A percentile compares a stretch with the other conserved stretches of the same genome.
Conservation (phyloP, 2,113 vertebrate genomes). For the Poicephalus gulielmi region DNA sequence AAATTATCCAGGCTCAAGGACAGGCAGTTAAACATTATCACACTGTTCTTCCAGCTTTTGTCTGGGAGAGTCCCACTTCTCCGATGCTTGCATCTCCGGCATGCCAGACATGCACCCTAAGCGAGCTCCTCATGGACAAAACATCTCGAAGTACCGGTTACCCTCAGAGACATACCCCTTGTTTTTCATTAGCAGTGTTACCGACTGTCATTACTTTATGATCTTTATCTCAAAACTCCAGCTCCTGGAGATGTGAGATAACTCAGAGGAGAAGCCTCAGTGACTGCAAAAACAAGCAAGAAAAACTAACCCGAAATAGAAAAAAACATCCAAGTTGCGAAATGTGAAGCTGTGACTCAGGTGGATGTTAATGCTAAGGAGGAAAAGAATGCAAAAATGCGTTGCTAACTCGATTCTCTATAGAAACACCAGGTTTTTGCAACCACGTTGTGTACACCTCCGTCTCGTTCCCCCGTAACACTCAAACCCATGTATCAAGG, state of each 20-base stretch:
- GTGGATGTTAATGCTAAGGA: conserved; percentile 22
- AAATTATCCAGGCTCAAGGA: conserved; percentile 21
- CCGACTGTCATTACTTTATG: conserved; percentile 6
- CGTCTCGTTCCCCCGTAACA: background rate
- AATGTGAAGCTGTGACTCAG: conserved; percentile 47
- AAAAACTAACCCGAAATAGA: conserved; percentile 49
- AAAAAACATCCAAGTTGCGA: background rate
- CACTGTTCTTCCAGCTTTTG: background rate
- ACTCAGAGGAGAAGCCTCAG: background rate
- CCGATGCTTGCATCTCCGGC: background rate
- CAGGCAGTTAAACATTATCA: background rate
- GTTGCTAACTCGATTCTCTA: background rate
- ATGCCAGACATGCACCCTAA: background rate
- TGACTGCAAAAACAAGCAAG: conserved; percentile 35
- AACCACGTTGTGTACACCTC: background rate
- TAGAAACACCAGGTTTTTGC: background rate
- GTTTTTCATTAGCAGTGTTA: conserved; percentile 20
- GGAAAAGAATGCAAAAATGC: conserved; percentile 19
- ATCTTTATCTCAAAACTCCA: conserved; percentile 49
- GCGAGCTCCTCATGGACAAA: conserved; percentile 28
- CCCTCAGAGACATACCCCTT: background rate
- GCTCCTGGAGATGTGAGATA: conserved; percentile 47
- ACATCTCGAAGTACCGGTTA: conserved; percentile 49
- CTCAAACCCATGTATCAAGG: background rate
- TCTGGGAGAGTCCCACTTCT: conserved; percentile 6